Conservation (phyloP, 2,888 invertebrate species). For the Pyrrhosoma nymphula region DNA sequence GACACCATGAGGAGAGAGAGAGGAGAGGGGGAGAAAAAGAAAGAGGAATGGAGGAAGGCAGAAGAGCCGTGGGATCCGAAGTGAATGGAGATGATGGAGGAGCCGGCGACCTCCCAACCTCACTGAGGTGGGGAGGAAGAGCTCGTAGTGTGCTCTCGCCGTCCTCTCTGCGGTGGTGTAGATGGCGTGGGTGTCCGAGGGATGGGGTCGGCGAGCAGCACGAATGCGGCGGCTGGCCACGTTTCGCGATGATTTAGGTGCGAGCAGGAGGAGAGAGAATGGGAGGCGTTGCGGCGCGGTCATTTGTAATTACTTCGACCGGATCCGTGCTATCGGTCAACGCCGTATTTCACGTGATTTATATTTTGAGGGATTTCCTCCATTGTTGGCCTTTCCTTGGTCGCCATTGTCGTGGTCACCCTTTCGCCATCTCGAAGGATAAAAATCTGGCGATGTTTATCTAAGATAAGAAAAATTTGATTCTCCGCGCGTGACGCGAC, state of each 20-base stretch:
- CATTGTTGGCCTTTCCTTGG: neutral
- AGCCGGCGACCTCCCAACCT: neutral
- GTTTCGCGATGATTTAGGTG: conserved; percentile 17
- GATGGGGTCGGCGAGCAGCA: neutral
- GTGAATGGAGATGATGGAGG: neutral
- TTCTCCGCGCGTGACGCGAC: conserved; percentile 40
- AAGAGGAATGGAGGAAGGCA: neutral
- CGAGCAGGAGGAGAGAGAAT: neutral
- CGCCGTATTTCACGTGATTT: conserved; percentile 36
- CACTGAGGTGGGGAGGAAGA: neutral
- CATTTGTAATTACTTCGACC: conserved; percentile 60
- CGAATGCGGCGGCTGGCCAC: neutral
- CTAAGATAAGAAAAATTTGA: conserved; percentile 29
- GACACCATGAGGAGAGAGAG: neutral
- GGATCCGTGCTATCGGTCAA: conserved; percentile 62
- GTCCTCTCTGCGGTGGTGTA: neutral
- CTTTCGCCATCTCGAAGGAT: conserved; percentile 27
- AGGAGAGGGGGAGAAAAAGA: neutral
- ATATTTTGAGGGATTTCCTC: neutral
- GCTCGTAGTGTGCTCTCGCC: neutral
- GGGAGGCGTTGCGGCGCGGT: neutral
- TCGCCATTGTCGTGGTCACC: neutral
- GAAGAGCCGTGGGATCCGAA: neutral
- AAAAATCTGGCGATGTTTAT: conserved; percentile 55
- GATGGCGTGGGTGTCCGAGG: neutral